Evolutionary conservation across 1,140 invertebrate species (phyloP).

Genomic region (Penaeus japonicus): DNA sequence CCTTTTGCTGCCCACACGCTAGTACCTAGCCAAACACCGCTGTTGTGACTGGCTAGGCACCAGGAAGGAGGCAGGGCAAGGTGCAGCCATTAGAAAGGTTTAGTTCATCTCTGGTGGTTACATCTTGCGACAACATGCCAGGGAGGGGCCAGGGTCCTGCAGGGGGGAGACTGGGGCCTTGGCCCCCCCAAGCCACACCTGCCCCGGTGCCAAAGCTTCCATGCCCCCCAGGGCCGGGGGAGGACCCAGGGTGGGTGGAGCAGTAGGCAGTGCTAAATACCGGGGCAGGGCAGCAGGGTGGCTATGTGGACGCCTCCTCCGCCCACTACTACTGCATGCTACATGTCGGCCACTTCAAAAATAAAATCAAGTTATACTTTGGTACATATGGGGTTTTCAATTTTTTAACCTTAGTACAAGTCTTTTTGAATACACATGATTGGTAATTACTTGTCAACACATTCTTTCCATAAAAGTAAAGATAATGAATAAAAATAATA

Average conservation of each 20-base stretch:
- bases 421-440: conserved; percentile 56
- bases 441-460: conserved; percentile 51
- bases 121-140: conserved; percentile 47
- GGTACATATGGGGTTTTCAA: conserved; percentile 52
- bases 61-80: conserved; percentile 39
- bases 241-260: conserved; percentile 49
- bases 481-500: conserved; percentile 58
- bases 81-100: conserved; percentile 1
- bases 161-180: conserved; percentile 56
- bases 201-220: conserved; percentile 39
- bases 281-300: conserved; percentile 33
- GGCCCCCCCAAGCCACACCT: conserved; percentile 48
- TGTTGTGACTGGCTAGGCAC: conserved; percentile 38
- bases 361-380: conserved; percentile 55
- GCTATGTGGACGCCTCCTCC: conserved; percentile 33
- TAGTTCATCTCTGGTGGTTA: not conserved
- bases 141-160: conserved; percentile 51
- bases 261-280: conserved; percentile 42
- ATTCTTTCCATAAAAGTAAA: conserved; percentile 56
- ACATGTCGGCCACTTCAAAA: conserved; percentile 52
- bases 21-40: conserved; percentile 35
- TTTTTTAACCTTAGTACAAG: conserved; percentile 48
- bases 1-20: conserved; percentile 50
- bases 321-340: conserved; percentile 39
- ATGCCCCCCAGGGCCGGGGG: conserved; percentile 54